Evolutionary conservation across 2,797 vertebrate species (phyloP).

Genomic region (Gymnothorax reevesii): DNA sequence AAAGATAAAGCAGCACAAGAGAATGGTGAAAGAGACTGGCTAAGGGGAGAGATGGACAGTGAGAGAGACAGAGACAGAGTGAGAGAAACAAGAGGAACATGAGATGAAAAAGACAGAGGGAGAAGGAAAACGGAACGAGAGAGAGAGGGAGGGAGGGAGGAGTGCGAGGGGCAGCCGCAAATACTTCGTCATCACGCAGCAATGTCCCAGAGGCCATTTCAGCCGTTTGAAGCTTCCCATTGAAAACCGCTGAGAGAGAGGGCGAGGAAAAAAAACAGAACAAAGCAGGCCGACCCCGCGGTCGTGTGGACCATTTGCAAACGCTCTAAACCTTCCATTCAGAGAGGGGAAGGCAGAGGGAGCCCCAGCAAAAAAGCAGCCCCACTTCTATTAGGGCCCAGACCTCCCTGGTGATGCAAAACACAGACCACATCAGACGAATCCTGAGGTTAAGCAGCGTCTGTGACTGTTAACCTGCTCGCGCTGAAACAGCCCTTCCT

Average conservation of each 20-base stretch:
- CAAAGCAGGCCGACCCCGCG: neutral
- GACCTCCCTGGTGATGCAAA: slow-evolving; percentile 18
- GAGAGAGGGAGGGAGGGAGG: neutral
- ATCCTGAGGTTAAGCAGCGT: neutral
- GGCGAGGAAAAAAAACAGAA: neutral
- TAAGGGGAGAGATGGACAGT: neutral
- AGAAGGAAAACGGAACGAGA: too few relatives aligned
- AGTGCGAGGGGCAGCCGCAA: neutral
- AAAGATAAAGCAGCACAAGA: neutral
- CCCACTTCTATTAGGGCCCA: neutral
- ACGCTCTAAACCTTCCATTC: neutral
- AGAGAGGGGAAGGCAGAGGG: neutral
- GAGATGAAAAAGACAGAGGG: neutral
- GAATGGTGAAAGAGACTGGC: neutral
- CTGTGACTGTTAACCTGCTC: neutral
- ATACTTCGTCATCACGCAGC: slow-evolving; percentile 44
- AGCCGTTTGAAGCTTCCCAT: slow-evolving; percentile 5
- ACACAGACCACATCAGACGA: slow-evolving; percentile 24
- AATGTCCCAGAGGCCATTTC: slow-evolving; percentile 8
- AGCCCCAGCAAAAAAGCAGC: neutral
- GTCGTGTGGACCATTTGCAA: slow-evolving; percentile 1
- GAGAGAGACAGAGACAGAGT: slow-evolving; percentile 42
- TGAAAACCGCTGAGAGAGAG: neutral
- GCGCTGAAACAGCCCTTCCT: too few relatives aligned
- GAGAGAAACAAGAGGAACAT: slow-evolving; percentile 30